Evolutionary conservation across 2,113 vertebrate genomes (phyloP), one percentile per base, ranked within the genome.

Genomic region (Nymphicus hollandicus): DNA sequence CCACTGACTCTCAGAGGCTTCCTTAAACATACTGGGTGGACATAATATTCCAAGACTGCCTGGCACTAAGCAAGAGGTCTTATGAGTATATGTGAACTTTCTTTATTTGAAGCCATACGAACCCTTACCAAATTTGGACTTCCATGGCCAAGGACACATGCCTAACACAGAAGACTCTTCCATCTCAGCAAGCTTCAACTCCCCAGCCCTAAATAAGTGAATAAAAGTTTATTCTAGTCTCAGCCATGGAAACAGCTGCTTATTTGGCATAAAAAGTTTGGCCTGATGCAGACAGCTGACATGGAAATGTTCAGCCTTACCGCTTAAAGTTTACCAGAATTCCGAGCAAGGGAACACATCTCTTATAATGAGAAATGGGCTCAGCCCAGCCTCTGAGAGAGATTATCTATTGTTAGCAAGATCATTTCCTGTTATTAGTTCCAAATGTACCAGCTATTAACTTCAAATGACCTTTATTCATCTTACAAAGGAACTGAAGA

Each of bases 371-470:
- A 43, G 74, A 95, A 93, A 84, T 24, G 29, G 35, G 29, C 33
- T 92, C 66, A 76, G 35, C 13, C 56, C 65, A 90, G 68, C 31
- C 80, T 82, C 11, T 66, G 81, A 90, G 27, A 86, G 70, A 92
- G 29, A 86, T 73, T 64, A 81, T 6, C 77, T 79, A 76, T 69
- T 95, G 70, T 87, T 64, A 84, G 73, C 81, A 87, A 76, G 17
- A 87, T 64, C 17, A 72, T 84, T 95, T 97, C 91, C 72, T 87
- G 93, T 68, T 89, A 81, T 50, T 81, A 87, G 23, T 68, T 91
- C 47, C 58, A 86, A 96, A 92, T 76, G 70, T 76, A 89, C 73
- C 41, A 74, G 65, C 47, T 52, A 69, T 85, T 95, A 92, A 93
- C 61, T 76, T 76, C 83, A 93, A 86, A 56, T 81, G 43, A 95